Evolutionary conservation across 1,140 invertebrate genomes (phyloP).

Genomic region (Mya arenaria): DNA sequence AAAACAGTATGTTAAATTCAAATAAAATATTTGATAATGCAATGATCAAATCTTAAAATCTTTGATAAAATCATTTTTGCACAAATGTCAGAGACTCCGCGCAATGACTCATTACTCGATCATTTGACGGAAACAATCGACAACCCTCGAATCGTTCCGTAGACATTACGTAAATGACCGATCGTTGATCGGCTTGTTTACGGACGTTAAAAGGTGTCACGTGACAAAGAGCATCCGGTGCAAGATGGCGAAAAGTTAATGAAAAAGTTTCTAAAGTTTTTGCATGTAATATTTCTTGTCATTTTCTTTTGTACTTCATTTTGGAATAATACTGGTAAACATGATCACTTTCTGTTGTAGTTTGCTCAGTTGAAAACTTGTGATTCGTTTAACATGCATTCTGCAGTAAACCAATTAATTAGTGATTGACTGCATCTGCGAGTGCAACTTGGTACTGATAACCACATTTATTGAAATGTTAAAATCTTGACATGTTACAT

Average conservation of each 20-base stretch:
- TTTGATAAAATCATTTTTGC: too few species aligned
- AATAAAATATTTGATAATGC: too few species aligned
- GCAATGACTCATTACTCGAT: too few species aligned
- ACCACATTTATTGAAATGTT: neutral
- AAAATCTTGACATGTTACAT: neutral
- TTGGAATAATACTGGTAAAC: neutral
- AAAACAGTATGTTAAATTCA: too few species aligned
- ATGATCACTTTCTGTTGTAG: neutral
- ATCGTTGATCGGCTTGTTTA: neutral
- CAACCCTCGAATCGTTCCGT: too few species aligned
- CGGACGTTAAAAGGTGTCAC: constrained; percentile 27
- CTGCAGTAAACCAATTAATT: neutral
- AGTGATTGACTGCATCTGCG: neutral
- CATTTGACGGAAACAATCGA: too few species aligned
- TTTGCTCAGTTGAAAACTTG: neutral
- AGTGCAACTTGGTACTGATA: neutral
- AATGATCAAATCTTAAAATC: too few species aligned
- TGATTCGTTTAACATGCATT: neutral
- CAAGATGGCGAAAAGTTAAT: constrained; percentile 42
- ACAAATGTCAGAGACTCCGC: too few species aligned
- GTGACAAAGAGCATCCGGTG: constrained; percentile 48
- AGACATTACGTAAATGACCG: neutral
- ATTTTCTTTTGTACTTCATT: neutral
- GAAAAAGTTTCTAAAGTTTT: neutral
- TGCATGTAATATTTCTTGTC: neutral